These are phyloP conservation scores for Malacosoma neustria DNA, from an alignment of 2,888 invertebrate species.

Conservation along the genomic window DNA sequence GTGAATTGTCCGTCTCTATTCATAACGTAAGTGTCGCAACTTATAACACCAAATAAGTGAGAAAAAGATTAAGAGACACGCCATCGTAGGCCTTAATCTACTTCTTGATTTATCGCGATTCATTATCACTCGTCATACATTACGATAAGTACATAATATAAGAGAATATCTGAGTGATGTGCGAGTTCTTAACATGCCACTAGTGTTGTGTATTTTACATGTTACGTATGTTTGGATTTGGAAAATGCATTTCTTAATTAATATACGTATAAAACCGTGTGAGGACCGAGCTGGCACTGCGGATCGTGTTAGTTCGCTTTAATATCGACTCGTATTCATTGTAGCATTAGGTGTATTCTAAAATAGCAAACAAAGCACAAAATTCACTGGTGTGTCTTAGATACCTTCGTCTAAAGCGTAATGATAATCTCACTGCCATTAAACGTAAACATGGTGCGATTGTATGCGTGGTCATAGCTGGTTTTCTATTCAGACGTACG, in stretches of 20 bases:
- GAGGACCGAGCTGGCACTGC: conserved; percentile 64
- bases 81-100: too few species aligned
- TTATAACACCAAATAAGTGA: neutral
- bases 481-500: conserved; percentile 23
- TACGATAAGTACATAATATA: conserved; percentile 39
- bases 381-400: conserved; percentile 60
- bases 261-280: conserved; percentile 52
- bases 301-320: conserved; percentile 59
- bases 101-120: too few species aligned
- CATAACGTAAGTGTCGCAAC: conserved; percentile 23
- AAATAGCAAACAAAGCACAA: conserved; percentile 58
- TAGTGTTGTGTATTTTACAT: conserved; percentile 55
- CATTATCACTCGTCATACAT: too few species aligned
- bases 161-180: conserved; percentile 59
- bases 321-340: conserved; percentile 44
- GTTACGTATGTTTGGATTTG: conserved; percentile 56
- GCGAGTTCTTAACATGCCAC: conserved; percentile 66
- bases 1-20: conserved; percentile 44
- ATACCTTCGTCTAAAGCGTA: conserved; percentile 33
- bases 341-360: conserved; percentile 51
- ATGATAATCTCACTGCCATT: conserved; percentile 68
- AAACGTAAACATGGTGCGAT: conserved; percentile 48
- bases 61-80: neutral
- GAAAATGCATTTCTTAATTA: conserved; percentile 62
- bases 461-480: conserved; percentile 39